These are phyloP conservation scores for Clytia hemisphaerica DNA, from an alignment of 30 jellyfish, hydroid and myxozoan genomes.

Conservation along the genomic window DNA sequence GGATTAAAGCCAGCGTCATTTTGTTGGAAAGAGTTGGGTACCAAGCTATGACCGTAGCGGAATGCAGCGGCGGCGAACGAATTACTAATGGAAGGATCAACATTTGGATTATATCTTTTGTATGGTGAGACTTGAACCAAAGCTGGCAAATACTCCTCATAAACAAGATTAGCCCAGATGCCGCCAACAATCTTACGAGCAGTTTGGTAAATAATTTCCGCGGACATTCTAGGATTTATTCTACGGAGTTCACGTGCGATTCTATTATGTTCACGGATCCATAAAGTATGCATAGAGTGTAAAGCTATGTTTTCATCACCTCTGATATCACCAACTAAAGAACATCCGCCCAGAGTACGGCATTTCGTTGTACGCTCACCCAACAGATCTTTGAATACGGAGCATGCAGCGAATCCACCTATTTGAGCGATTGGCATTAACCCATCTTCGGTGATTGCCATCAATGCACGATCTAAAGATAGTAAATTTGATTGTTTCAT, in stretches of 20 bases:
- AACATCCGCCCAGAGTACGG: neutral
- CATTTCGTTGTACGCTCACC: too few species aligned
- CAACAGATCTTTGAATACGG: too few species aligned
- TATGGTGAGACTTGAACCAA: neutral
- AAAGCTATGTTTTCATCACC: slow-evolving; percentile 21
- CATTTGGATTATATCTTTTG: slow-evolving; percentile 5
- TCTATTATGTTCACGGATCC: slow-evolving; percentile 36
- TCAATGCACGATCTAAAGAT: too few species aligned
- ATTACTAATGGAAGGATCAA: slow-evolving; percentile 22
- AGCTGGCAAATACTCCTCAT: slow-evolving; percentile 14
- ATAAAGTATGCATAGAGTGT: slow-evolving; percentile 28
- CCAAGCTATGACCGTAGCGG: slow-evolving; percentile 31
- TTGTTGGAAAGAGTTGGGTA: neutral
- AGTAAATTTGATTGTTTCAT: too few species aligned
- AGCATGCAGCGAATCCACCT: too few species aligned
- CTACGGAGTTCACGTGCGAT: slow-evolving; percentile 2
- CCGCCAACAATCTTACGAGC: slow-evolving; percentile 43
- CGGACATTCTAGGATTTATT: slow-evolving; percentile 14
- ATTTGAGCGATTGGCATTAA: too few species aligned
- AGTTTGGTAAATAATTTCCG: slow-evolving; percentile 8
- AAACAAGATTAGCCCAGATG: slow-evolving; percentile 1
- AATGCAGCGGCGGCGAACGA: slow-evolving; percentile 30
- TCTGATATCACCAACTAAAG: slow-evolving; percentile 31
- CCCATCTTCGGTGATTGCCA: too few species aligned
- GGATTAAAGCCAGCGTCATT: neutral